phyloP scores from a whole-genome alignment of 2,113 vertebrate species.

The Pachyramphus minor region DNA sequence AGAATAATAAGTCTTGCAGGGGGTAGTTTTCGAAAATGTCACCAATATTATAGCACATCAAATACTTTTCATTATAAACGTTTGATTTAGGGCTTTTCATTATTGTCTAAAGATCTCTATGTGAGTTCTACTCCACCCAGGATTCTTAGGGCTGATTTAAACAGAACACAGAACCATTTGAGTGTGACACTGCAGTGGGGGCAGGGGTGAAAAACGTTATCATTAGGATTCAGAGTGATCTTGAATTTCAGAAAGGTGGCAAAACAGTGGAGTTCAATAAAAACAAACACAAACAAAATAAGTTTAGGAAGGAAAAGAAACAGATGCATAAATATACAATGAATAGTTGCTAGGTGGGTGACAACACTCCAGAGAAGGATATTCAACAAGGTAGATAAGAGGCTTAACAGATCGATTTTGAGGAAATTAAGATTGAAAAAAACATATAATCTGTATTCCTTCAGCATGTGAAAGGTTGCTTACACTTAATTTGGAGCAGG shows the following conservation, averaged over 20 bases:
- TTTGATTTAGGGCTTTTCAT: neutral
- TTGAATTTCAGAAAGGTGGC: neutral
- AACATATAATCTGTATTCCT: neutral
- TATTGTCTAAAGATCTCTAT: neutral
- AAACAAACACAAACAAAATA: neutral
- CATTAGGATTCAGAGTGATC: neutral
- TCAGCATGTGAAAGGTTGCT: neutral
- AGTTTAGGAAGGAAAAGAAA: neutral
- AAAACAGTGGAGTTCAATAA: neutral
- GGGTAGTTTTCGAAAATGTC: neutral
- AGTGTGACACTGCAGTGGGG: neutral
- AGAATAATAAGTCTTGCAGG: neutral
- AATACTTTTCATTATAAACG: neutral
- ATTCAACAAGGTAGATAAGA: neutral
- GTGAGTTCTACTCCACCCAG: neutral
- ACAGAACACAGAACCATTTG: neutral
- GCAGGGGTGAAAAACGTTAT: neutral
- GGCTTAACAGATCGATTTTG: neutral
- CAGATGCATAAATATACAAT: neutral
- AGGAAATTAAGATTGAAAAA: neutral
- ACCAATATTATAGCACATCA: neutral
- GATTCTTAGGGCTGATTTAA: neutral
- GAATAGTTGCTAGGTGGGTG: neutral
- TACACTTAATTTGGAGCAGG: neutral
- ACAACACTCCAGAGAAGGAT: neutral